Evolutionary conservation across 1,140 invertebrate genomes (phyloP), one percentile per base, ranked within the genome.

Genomic region (Neuroterus valhalla): DNA sequence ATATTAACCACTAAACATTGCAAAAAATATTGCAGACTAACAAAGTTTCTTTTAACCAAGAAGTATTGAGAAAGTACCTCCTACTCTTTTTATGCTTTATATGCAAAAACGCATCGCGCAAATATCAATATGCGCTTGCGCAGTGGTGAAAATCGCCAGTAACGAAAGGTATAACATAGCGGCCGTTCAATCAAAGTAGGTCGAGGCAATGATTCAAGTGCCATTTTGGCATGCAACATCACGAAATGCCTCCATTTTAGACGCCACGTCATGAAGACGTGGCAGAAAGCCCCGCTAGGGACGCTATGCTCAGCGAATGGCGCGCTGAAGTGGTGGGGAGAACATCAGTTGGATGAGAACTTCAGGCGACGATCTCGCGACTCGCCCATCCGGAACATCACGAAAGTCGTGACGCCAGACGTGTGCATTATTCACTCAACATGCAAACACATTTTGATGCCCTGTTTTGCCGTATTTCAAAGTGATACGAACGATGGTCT

Each of bases 171-270:
- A 26, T 12, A 26, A 31, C 26, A 62, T 62, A 23, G 55, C 55
- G 55, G 1, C 12, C 14, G 12, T 62, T 62, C 21, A 26, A 3
- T 11, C 3, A 31, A 62, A 62, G 55, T 62, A 31, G 55, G 55
- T 15, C n/a, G 3, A 3, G n/a, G 55, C 55, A 23, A 31, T 15
- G 26, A 23, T 23, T 55, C 23, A 26, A 21, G 1, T 23, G 5
- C 8, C 10, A 38, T 38, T 38, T 38, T 38, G 10, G 0, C 6
- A 38, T 0, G 42, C 21, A 68, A 79, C 68, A 23, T 85, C 82
- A n/a, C 77, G 31, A 11, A 74, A 81, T 45, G 77, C 80, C 31
- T 67, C 82, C 76, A 77, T 85, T 43, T 72, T 48, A 72, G 21
- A 62, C 23, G 55, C 55, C 52, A 62, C 55, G 55, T 62, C n/a